phyloP scores from a whole-genome alignment of 2,113 vertebrate species.

The Genyomyrus donnyi region DNA sequence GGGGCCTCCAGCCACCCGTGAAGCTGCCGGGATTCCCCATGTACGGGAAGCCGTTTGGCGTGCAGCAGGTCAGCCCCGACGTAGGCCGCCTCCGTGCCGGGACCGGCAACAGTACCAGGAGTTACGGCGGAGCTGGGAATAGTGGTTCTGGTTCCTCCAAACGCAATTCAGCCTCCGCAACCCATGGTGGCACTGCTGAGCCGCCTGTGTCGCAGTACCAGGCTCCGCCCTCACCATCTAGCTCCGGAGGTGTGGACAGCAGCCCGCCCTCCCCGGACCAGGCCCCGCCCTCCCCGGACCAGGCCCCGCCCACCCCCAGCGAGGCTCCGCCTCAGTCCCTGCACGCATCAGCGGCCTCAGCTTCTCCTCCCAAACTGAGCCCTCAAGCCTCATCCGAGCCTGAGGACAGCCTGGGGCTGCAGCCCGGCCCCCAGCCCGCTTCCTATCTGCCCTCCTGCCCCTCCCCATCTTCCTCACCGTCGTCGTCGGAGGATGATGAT shows the following conservation, averaged over 20 bases:
- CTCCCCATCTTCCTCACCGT: slow-evolving; percentile 59
- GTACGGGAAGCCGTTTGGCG: slow-evolving; percentile 64
- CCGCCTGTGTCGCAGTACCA: slow-evolving; percentile 29
- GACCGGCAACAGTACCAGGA: slow-evolving; percentile 38
- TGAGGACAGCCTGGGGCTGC: slow-evolving; percentile 26
- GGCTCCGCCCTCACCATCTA: slow-evolving; percentile 50
- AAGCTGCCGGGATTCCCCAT: slow-evolving; percentile 66
- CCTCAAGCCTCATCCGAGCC: slow-evolving; percentile 24
- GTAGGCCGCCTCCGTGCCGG: slow-evolving; percentile 44
- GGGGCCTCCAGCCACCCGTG: slow-evolving; percentile 73
- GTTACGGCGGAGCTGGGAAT: neutral
- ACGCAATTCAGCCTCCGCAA: neutral
- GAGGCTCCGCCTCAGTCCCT: slow-evolving; percentile 24
- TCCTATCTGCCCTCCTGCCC: slow-evolving; percentile 51
- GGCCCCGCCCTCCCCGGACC: slow-evolving; percentile 23
- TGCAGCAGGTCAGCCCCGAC: slow-evolving; percentile 60
- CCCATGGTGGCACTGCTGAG: neutral
- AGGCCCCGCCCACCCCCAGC: slow-evolving; percentile 35
- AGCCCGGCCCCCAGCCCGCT: slow-evolving; percentile 48
- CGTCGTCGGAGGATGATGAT: slow-evolving; percentile 68
- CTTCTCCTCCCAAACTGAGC: slow-evolving; percentile 30
- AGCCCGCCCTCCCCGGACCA: slow-evolving; percentile 30
- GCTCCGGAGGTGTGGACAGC: slow-evolving; percentile 56
- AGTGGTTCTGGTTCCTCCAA: neutral
- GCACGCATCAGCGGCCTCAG: slow-evolving; percentile 5